phyloP scores from a whole-genome alignment of 2,888 invertebrate genomes.

The Drosophila gaucha region DNA sequence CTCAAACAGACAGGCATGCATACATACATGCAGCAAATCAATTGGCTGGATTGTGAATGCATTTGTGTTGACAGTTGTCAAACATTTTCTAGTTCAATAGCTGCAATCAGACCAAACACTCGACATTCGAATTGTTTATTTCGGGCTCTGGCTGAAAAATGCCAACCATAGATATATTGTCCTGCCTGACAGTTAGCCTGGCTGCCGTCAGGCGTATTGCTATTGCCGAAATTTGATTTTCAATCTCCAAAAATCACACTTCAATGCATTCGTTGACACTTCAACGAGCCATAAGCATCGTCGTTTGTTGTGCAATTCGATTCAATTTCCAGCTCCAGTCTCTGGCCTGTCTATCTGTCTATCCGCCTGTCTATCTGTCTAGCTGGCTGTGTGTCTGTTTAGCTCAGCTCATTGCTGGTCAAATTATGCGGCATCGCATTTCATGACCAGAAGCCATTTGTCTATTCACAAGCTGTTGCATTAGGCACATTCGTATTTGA shows the following conservation, averaged over 20 bases:
- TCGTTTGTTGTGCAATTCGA: constrained; percentile 31
- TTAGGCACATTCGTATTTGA: constrained; percentile 24
- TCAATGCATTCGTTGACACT: constrained; percentile 61
- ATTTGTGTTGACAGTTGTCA: constrained; percentile 51
- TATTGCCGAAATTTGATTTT: constrained; percentile 53
- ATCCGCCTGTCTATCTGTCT: not conserved
- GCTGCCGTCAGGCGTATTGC: not conserved
- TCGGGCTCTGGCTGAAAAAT: constrained; percentile 20
- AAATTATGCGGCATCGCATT: constrained; percentile 59
- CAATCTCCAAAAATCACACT: constrained; percentile 54
- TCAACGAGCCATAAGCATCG: constrained; percentile 37
- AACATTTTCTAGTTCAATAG: constrained; percentile 63
- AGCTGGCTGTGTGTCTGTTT: constrained; percentile 4
- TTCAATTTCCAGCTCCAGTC: constrained; percentile 20
- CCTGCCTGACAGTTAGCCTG: constrained; percentile 16
- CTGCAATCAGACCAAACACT: constrained; percentile 57
- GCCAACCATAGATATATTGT: constrained; percentile 11
- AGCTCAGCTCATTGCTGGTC: constrained; percentile 39
- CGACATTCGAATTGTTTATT: constrained; percentile 55
- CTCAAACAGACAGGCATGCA: not conserved
- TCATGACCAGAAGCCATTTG: constrained; percentile 34
- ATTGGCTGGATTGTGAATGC: constrained; percentile 36
- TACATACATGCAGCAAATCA: not conserved
- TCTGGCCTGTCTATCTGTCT: not conserved
- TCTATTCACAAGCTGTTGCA: constrained; percentile 35